phyloP scores from a whole-genome alignment of 2,888 invertebrate genomes.

The Drosophila borborema region DNA sequence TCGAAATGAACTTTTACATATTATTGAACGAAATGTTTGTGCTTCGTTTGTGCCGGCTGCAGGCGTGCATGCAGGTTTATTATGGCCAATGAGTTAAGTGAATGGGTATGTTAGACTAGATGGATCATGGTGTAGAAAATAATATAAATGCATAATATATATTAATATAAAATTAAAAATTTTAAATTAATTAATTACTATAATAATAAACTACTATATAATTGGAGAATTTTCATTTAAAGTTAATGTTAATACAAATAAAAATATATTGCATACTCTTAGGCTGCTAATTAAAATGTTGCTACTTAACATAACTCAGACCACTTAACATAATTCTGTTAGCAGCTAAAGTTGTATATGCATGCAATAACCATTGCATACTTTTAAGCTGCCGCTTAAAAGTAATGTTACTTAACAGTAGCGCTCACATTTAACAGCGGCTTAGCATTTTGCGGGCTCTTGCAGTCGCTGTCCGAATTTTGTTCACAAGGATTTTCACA shows the following conservation, averaged over 20 bases:
- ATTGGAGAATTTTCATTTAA: no score
- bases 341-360: not conserved
- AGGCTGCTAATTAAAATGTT: not conserved
- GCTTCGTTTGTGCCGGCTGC: not conserved
- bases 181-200: no score
- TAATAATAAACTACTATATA: no score
- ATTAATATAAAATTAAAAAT: not conserved
- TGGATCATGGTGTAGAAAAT: no score
- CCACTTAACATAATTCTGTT: not conserved
- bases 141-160: no score
- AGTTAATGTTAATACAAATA: no score
- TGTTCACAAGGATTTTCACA: conserved; percentile 34
- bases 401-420: conserved; percentile 1
- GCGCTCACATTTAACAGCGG: conserved; percentile 6
- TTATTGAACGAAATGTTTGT: not conserved
- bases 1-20: conserved; percentile 15
- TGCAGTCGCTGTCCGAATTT: conserved; percentile 14
- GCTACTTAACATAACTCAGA: not conserved
- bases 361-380: conserved; percentile 15
- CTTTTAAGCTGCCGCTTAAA: conserved; percentile 13
- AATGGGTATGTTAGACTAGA: not conserved
- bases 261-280: conserved; percentile 27
- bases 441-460: conserved; percentile 10
- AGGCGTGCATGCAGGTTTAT: not conserved
- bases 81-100: no score